Conservation (phyloP, 1,140 invertebrate genomes). For the Plutomurus gul region DNA sequence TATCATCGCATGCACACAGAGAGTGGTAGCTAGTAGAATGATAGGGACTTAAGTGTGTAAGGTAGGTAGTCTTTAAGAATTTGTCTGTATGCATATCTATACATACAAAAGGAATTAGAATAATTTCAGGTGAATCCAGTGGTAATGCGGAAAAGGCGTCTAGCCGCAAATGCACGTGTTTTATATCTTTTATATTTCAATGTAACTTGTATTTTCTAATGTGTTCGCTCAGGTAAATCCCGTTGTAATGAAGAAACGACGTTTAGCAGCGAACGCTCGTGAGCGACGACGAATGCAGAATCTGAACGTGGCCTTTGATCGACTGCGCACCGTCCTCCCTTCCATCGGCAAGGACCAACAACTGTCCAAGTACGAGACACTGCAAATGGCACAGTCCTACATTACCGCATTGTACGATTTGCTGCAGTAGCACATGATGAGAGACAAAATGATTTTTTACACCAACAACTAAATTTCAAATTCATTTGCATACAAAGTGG, state of each 20-base stretch:
- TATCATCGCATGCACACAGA: too few species aligned
- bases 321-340: constrained; percentile 84
- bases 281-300: constrained; percentile 92
- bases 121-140: constrained; percentile 68
- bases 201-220: too few species aligned
- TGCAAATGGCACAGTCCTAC: constrained; percentile 97
- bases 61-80: too few species aligned
- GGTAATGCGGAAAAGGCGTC: constrained; percentile 76
- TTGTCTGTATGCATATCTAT: not conserved
- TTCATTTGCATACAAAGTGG: too few species aligned
- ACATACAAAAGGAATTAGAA: not conserved
- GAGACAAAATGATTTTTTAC: not conserved
- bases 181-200: too few species aligned
- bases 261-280: constrained; percentile 88
- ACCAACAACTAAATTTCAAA: too few species aligned
- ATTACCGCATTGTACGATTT: constrained; percentile 87
- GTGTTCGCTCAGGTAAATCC: constrained; percentile 75
- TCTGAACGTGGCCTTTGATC: constrained; percentile 90
- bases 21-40: too few species aligned
- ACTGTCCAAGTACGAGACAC: constrained; percentile 93
- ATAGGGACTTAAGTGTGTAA: too few species aligned
- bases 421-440: constrained; percentile 63
- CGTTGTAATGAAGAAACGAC: constrained; percentile 75
- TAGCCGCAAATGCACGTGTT: constrained; percentile 94
- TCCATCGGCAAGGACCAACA: constrained; percentile 87